Evolutionary conservation across 2,113 vertebrate species (phyloP).

Genomic region (Lota lota): DNA sequence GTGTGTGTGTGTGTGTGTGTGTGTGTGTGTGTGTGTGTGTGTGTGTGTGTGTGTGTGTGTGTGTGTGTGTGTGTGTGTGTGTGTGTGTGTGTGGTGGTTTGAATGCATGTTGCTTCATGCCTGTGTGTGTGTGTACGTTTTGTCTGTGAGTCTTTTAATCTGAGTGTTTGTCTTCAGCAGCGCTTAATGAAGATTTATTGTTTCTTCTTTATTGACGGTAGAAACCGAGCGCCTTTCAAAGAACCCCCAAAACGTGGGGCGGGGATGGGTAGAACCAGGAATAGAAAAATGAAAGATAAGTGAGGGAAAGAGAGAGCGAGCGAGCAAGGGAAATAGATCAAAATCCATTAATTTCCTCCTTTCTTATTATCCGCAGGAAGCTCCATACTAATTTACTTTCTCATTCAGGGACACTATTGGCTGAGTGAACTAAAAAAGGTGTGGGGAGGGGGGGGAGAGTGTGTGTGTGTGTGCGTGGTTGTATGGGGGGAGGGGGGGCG

Average conservation of each 20-base stretch:
- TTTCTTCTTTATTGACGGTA: constrained; percentile 17
- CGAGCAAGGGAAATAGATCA: background rate
- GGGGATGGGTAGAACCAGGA: constrained; percentile 12
- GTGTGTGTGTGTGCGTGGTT: too few relatives aligned
- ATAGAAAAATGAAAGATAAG: constrained; percentile 25
- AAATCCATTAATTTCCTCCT: constrained; percentile 43
- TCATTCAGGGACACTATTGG: constrained; percentile 37
- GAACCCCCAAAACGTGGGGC: background rate
- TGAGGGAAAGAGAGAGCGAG: background rate
- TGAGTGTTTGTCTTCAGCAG: constrained; percentile 14
- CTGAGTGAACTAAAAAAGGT: constrained; percentile 34
- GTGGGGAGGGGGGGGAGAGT: too few relatives aligned
- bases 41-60: constrained; percentile 3
- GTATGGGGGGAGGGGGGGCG: background rate
- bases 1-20: constrained; percentile 12
- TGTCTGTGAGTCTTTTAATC: background rate
- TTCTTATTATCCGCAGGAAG: constrained; percentile 37
- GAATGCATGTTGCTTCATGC: background rate
- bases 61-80: background rate
- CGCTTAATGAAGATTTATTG: constrained; percentile 9
- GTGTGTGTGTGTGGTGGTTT: background rate
- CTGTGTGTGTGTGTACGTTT: constrained; percentile 6
- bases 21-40: constrained; percentile 28
- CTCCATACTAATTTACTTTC: constrained; percentile 48
- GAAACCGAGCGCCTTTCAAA: constrained; percentile 23